Percentiles rank a stretch among this genome's conserved stretches.
These are phyloP conservation scores for Proterorhinus semilunaris DNA, from an alignment of 2,113 vertebrate species.

Conservation along the genomic window DNA sequence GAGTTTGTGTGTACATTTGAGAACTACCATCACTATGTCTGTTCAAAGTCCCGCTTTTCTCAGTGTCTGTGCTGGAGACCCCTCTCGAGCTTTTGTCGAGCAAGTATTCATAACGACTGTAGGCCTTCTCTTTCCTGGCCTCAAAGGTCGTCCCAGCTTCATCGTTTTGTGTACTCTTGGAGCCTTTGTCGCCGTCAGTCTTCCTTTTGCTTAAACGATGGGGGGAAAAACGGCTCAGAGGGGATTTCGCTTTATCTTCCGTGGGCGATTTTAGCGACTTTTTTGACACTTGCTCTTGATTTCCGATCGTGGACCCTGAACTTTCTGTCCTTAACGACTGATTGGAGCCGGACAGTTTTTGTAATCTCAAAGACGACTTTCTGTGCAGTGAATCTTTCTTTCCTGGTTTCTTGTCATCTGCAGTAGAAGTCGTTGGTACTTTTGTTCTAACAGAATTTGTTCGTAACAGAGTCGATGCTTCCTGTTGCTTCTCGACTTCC, in stretches of 20 bases:
- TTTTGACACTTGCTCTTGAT: slow-evolving; percentile 3
- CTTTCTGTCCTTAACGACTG: slow-evolving; percentile 18
- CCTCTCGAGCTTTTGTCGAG: slow-evolving; percentile 45
- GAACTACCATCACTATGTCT: slow-evolving; percentile 55
- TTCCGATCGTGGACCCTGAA: not conserved
- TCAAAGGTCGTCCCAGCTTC: not conserved
- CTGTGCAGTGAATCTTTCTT: slow-evolving; percentile 54
- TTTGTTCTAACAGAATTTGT: slow-evolving; percentile 47
- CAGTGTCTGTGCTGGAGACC: slow-evolving; percentile 67
- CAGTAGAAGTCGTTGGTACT: slow-evolving; percentile 13
- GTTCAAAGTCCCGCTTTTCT: slow-evolving; percentile 52
- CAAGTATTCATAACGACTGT: slow-evolving; percentile 84
- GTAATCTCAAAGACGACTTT: slow-evolving; percentile 28
- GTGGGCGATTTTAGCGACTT: slow-evolving; percentile 17
- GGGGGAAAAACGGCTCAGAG: slow-evolving; percentile 25
- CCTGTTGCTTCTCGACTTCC: slow-evolving; percentile 58
- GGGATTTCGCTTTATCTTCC: slow-evolving; percentile 44
- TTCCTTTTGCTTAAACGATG: slow-evolving; percentile 52
- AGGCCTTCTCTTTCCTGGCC: slow-evolving; percentile 52
- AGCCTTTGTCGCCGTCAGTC: slow-evolving; percentile 33
- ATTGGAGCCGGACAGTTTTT: slow-evolving; percentile 8
- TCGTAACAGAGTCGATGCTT: slow-evolving; percentile 47
- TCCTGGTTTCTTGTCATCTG: slow-evolving; percentile 44
- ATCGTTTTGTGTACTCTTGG: not conserved
- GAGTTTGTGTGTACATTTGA: slow-evolving; percentile 48